Percentiles rank a stretch among this genome's conserved stretches.
Evolutionary conservation across 2,113 vertebrate species (phyloP).

Genomic region (Balaeniceps rex): DNA sequence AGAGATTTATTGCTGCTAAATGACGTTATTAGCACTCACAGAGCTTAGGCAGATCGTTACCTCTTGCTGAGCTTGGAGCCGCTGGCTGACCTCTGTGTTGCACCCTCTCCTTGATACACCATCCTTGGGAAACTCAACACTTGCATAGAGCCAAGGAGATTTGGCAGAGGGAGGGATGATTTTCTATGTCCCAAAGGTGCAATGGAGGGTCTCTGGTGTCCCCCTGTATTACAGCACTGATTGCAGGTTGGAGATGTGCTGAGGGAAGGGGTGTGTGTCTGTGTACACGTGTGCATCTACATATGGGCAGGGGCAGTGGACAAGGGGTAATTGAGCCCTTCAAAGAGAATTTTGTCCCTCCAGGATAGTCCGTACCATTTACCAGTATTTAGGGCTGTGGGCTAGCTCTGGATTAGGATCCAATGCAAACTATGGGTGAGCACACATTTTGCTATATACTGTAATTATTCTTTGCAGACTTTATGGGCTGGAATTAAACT

Average conservation of each 20-base stretch:
- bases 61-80: neutral
- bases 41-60: neutral
- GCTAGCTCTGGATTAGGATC: neutral
- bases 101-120: neutral
- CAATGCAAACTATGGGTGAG: neutral
- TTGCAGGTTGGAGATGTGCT: neutral
- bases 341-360: neutral
- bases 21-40: neutral
- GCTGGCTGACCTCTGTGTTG: neutral
- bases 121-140: neutral
- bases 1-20: neutral
- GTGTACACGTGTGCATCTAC: neutral
- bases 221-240: neutral
- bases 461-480: neutral
- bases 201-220: neutral
- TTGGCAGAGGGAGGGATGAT: neutral
- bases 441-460: neutral
- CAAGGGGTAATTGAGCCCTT: neutral
- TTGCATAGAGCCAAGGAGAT: neutral
- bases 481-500: neutral
- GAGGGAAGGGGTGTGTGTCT: neutral
- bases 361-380: neutral
- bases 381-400: neutral
- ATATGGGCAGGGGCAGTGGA: fast-evolving
- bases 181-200: neutral